Conservation (phyloP, 2,888 invertebrate species). For the Nasonia oneida region DNA sequence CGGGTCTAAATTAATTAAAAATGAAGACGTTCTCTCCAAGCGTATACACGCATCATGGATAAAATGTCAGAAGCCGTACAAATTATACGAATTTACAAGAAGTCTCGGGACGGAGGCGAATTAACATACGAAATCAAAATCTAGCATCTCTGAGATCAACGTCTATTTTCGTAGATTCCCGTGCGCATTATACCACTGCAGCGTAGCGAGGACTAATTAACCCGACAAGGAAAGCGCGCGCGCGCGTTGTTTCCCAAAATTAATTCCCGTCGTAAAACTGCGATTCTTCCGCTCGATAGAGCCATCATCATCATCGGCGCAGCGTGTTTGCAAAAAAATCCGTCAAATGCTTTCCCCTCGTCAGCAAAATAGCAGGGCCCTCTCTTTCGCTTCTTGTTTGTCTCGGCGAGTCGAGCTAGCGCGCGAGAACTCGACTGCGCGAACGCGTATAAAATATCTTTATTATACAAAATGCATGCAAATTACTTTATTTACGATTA, state of each 20-base stretch:
- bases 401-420: constrained; percentile 4
- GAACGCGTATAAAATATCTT: constrained; percentile 72
- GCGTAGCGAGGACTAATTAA: not conserved
- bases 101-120: not conserved
- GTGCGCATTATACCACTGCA: not conserved
- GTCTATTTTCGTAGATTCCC: not conserved
- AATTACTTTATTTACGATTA: constrained; percentile 75
- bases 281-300: not conserved
- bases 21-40: not conserved
- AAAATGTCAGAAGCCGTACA: not conserved
- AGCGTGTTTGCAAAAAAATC: not conserved
- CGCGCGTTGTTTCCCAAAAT: not conserved
- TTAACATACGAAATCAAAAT: not conserved
- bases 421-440: not conserved
- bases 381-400: not conserved
- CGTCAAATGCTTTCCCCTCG: not conserved
- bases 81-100: not conserved
- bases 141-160: not conserved
- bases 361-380: not conserved
- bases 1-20: constrained; percentile 1
- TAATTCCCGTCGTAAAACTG: not conserved
- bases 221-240: not conserved
- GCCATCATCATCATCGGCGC: not conserved
- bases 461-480: constrained; percentile 76
- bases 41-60: not conserved